These are phyloP conservation scores for Meandrusa payeni DNA, from an alignment of 2,888 invertebrate genomes.

Conservation along the genomic window DNA sequence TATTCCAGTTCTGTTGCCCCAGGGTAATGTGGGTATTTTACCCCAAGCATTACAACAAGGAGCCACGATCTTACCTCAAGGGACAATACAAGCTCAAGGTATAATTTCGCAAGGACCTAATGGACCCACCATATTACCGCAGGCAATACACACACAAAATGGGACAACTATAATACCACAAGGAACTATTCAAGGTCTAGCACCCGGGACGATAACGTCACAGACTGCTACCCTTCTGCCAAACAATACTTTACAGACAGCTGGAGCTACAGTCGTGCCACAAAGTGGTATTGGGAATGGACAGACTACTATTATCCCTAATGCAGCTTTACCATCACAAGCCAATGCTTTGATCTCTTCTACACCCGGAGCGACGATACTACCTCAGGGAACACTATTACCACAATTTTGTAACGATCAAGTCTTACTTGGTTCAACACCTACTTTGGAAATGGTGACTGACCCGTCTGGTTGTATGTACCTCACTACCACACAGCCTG, in stretches of 20 bases:
- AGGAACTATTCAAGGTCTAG: conserved; percentile 70
- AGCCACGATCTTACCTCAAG: conserved; percentile 79
- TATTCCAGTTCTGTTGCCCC: conserved; percentile 76
- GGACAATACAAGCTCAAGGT: conserved; percentile 75
- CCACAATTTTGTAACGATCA: conserved; percentile 82
- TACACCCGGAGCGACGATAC: conserved; percentile 79
- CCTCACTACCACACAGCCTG: conserved; percentile 85
- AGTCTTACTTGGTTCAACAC: conserved; percentile 82
- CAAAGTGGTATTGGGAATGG: conserved; percentile 75
- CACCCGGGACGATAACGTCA: conserved; percentile 58
- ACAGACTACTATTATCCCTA: conserved; percentile 73
- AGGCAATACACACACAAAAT: conserved; percentile 78
- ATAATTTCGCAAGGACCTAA: conserved; percentile 77
- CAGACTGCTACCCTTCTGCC: conserved; percentile 65
- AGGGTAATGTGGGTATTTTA: conserved; percentile 76
- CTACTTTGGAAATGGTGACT: conserved; percentile 83
- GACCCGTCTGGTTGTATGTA: conserved; percentile 82
- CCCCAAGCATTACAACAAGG: conserved; percentile 78
- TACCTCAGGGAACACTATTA: conserved; percentile 80
- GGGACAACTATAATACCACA: conserved; percentile 84
- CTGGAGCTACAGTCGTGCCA: conserved; percentile 65
- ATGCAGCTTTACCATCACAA: conserved; percentile 73
- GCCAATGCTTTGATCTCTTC: conserved; percentile 76
- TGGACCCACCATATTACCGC: conserved; percentile 82
- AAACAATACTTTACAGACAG: conserved; percentile 63